Conservation (phyloP, 2,797 vertebrate genomes). For the Buphagus erythrorhynchus region DNA sequence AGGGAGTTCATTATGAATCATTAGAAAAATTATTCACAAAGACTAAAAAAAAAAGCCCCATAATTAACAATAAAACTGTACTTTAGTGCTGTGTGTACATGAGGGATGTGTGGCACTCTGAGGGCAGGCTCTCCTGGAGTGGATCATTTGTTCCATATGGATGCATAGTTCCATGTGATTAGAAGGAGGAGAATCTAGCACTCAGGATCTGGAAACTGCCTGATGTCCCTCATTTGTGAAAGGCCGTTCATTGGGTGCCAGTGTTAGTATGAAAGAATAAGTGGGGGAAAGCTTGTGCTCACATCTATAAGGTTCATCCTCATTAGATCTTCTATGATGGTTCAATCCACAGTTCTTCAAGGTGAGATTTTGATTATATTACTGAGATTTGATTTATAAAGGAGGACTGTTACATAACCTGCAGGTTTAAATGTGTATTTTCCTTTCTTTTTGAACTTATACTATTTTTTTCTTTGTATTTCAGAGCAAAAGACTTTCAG, state of each 20-base stretch:
- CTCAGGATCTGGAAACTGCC: background rate
- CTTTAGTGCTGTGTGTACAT: background rate
- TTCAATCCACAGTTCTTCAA: background rate
- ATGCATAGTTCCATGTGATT: background rate
- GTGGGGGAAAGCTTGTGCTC: background rate
- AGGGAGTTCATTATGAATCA: background rate
- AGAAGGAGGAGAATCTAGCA: background rate
- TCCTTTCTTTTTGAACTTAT: background rate
- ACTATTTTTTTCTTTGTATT: background rate
- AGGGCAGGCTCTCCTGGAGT: background rate
- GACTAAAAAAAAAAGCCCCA: background rate
- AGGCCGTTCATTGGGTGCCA: background rate
- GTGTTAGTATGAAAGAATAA: background rate
- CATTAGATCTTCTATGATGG: background rate
- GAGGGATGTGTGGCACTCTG: background rate
- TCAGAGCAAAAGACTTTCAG: background rate
- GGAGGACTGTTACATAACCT: background rate
- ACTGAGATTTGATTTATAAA: background rate
- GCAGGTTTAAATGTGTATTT: background rate
- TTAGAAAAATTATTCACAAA: background rate
- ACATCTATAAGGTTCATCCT: background rate
- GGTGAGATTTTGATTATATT: background rate
- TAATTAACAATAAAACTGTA: background rate
- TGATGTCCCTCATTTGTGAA: background rate
- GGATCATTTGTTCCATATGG: background rate